Evolutionary conservation across 2,113 vertebrate genomes (phyloP).

Genomic region (Noturus placidus): DNA sequence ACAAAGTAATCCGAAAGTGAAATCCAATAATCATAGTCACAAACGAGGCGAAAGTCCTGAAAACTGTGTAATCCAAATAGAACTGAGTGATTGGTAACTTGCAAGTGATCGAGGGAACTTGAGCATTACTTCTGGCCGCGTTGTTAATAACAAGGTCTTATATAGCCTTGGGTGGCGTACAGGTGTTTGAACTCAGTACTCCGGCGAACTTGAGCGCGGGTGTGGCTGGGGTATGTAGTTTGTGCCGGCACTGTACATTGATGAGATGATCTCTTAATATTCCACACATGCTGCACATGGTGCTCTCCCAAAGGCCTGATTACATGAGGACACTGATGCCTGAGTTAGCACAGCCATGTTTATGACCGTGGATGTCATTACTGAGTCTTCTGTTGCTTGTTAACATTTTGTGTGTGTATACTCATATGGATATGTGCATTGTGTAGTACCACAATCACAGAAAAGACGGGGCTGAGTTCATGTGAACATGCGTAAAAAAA

Average conservation of each 20-base stretch:
- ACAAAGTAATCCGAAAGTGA: too few species aligned
- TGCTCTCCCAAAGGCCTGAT: not conserved
- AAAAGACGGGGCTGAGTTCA: not conserved
- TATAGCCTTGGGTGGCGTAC: too few species aligned
- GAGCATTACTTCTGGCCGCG: too few species aligned
- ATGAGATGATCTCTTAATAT: slow-evolving; percentile 1
- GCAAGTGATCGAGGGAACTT: too few species aligned
- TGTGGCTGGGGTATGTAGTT: too few species aligned
- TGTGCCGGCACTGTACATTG: not conserved
- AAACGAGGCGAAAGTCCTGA: too few species aligned
- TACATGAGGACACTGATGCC: not conserved
- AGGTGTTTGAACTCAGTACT: too few species aligned
- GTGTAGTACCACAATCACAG: not conserved
- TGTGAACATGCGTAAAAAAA: not conserved
- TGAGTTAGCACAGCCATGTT: slow-evolving; percentile 8
- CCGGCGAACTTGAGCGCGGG: too few species aligned
- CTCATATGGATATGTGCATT: not conserved
- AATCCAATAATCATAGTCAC: too few species aligned
- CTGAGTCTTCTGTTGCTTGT: slow-evolving; percentile 35
- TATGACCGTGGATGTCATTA: not conserved
- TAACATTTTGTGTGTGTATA: slow-evolving; percentile 11
- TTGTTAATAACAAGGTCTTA: too few species aligned
- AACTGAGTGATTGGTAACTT: too few species aligned
- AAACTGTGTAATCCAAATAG: too few species aligned
- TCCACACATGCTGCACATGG: not conserved